These are phyloP conservation scores for Argyrosomus japonicus DNA, from an alignment of 2,113 vertebrate genomes.

Conservation along the genomic window DNA sequence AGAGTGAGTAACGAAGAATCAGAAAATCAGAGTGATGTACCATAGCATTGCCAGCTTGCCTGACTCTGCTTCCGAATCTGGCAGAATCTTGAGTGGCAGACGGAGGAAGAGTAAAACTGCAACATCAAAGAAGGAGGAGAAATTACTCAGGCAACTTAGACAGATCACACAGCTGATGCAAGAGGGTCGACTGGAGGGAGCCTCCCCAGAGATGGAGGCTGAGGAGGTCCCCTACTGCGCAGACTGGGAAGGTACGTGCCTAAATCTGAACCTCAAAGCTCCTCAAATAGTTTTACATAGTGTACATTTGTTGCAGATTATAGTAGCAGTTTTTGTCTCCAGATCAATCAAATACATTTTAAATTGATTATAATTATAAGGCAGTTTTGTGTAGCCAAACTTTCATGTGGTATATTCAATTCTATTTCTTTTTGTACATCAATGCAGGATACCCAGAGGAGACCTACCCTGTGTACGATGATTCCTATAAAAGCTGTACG, in stretches of 20 bases:
- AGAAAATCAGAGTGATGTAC: not conserved
- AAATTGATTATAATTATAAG: not conserved
- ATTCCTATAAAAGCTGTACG: constrained; percentile 71
- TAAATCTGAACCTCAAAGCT: not conserved
- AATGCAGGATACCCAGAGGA: constrained; percentile 95
- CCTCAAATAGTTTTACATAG: not conserved
- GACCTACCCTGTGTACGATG: constrained; percentile 89
- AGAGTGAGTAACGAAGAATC: not conserved
- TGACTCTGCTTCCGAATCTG: constrained; percentile 17
- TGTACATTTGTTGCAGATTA: not conserved
- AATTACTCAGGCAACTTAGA: constrained; percentile 88
- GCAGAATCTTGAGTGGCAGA: constrained; percentile 61
- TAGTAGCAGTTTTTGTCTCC: not conserved
- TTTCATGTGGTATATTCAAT: not conserved
- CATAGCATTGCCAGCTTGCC: not conserved
- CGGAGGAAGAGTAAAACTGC: constrained; percentile 82
- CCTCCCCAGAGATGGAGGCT: constrained; percentile 95
- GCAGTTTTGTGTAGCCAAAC: not conserved
- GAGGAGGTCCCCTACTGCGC: constrained; percentile 92
- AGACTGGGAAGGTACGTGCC: constrained; percentile 91
- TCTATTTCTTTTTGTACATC: constrained; percentile 17
- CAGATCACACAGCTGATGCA: constrained; percentile 93
- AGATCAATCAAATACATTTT: not conserved
- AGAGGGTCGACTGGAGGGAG: constrained; percentile 89
- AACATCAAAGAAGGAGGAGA: constrained; percentile 89